phyloP scores from a whole-genome alignment of 2,888 invertebrate species.

The Drosophila histrio region DNA sequence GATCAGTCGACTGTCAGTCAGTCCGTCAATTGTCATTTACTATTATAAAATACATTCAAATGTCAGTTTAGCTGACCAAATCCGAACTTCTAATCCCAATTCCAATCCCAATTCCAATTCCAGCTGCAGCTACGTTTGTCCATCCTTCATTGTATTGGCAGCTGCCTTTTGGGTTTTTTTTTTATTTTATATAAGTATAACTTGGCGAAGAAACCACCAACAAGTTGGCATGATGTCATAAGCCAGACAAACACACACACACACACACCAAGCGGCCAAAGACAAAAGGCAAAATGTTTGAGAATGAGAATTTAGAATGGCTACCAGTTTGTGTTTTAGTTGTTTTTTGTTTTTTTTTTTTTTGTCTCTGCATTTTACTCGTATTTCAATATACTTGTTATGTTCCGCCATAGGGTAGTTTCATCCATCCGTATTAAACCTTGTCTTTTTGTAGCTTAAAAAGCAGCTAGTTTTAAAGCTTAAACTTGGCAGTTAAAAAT shows the following conservation, averaged over 20 bases:
- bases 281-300: conserved; percentile 40
- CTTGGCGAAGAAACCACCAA: conserved; percentile 38
- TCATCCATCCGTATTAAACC: background rate
- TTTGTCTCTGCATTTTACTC: background rate
- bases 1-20: conserved; percentile 36
- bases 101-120: conserved; percentile 10
- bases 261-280: conserved; percentile 5
- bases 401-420: background rate
- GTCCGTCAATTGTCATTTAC: conserved; percentile 69
- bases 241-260: conserved; percentile 35
- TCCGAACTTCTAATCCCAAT: conserved; percentile 14
- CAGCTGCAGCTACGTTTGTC: conserved; percentile 32
- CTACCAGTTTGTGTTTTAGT: conserved; percentile 33
- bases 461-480: conserved; percentile 7
- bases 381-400: conserved; percentile 23
- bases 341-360: background rate
- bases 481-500: background rate
- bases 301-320: conserved; percentile 20
- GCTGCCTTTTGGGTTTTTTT: conserved; percentile 42
- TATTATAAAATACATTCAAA: conserved; percentile 62
- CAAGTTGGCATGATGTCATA: conserved; percentile 71
- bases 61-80: conserved; percentile 38
- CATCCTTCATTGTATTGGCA: conserved; percentile 56
- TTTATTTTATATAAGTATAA: conserved; percentile 4
- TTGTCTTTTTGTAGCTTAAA: background rate